Percentiles rank a stretch among this genome's conserved stretches.
These are phyloP conservation scores for Columbina picui DNA, from an alignment of 2,113 vertebrate species.

Conservation along the genomic window DNA sequence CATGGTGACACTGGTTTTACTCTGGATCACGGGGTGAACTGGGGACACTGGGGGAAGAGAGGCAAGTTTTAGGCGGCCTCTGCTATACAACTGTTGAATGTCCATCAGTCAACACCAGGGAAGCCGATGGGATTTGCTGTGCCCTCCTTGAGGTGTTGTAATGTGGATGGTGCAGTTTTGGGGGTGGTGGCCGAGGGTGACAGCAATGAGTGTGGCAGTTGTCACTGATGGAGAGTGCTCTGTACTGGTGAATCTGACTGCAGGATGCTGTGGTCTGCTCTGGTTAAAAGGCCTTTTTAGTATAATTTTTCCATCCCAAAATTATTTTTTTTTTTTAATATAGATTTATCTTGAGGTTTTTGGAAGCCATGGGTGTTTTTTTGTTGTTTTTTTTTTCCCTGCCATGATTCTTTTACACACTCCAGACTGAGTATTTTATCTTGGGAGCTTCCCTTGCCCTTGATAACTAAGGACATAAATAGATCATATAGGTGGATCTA, in stretches of 20 bases:
- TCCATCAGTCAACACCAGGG: background rate
- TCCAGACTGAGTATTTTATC: background rate
- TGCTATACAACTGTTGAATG: background rate
- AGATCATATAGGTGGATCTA: background rate
- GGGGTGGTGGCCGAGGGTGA: background rate
- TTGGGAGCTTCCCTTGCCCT: background rate
- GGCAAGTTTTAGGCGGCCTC: background rate
- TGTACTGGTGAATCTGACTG: background rate
- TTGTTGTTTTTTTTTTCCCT: background rate
- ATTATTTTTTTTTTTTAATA: background rate
- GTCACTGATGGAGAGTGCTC: background rate
- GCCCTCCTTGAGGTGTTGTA: fast-evolving
- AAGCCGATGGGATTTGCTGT: fast-evolving
- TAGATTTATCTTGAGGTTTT: background rate
- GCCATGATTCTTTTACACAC: background rate
- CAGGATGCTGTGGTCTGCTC: background rate
- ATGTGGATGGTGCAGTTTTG: background rate
- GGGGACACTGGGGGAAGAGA: background rate
- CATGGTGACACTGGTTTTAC: background rate
- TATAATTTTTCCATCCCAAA: background rate
- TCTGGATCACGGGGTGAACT: background rate
- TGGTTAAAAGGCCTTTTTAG: background rate
- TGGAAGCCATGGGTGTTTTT: background rate
- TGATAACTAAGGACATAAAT: background rate
- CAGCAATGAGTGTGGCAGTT: background rate